Evolutionary conservation across 2,113 vertebrate genomes (phyloP).

Genomic region (Oreochromis aureus): DNA sequence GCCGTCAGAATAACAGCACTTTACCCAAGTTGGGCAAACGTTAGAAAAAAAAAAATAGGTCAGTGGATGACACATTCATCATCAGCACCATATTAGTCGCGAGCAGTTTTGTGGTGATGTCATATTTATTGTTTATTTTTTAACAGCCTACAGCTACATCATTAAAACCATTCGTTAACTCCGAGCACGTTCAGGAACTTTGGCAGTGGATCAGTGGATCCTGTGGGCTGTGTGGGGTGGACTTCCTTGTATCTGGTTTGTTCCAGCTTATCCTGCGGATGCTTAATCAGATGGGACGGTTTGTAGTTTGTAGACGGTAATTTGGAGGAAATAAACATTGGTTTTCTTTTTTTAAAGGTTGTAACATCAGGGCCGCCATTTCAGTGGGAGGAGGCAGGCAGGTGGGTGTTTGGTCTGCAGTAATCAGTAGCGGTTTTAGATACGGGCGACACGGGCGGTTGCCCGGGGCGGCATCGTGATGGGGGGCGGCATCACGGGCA

Average conservation of each 20-base stretch:
- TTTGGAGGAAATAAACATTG: not conserved
- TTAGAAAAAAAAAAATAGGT: not conserved
- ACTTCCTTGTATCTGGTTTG: not conserved
- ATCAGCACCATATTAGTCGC: not conserved
- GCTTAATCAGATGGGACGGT: not conserved
- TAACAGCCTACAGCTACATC: not conserved
- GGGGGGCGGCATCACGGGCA: no score
- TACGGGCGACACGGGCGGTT: no score
- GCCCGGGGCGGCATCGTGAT: no score
- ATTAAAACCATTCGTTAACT: not conserved
- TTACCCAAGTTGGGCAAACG: not conserved
- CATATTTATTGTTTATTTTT: not conserved
- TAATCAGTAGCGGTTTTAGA: no score
- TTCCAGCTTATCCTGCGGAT: not conserved
- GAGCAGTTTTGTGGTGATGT: not conserved
- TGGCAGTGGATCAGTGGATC: not conserved
- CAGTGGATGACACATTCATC: not conserved
- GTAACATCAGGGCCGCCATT: not conserved
- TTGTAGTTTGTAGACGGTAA: not conserved
- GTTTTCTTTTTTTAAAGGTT: not conserved
- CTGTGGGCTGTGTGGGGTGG: not conserved
- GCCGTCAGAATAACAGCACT: not conserved
- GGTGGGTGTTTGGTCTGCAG: fast-evolving
- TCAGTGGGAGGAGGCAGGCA: fast-evolving
- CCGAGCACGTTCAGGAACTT: not conserved